Evolutionary conservation across 2,113 vertebrate genomes (phyloP), one percentile per base, ranked within the genome.

Genomic region (Ceyx cyanopectus): DNA sequence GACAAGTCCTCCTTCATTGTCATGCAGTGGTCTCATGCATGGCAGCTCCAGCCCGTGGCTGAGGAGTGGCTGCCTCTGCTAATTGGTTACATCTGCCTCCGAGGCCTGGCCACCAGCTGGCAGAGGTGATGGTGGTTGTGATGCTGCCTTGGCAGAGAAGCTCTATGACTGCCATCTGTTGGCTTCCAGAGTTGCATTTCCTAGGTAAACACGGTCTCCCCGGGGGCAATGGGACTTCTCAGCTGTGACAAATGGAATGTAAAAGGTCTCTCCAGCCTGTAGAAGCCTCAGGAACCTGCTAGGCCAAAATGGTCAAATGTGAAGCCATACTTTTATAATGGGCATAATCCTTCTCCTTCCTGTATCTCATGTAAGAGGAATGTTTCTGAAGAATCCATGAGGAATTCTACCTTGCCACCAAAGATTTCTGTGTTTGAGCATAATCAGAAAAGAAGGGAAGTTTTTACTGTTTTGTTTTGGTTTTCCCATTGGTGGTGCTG

Each of bases 31-130:
- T 86, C 34, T 69, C 54, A 14, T 0, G 1, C 69, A 15, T 24
- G 5, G 2, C 37, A 90, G 75, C 37, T 21, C 63, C 66, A 90
- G 77, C 32, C 93, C 62, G 81, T n/a, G 86, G 74, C 74, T 62
- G 82, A 83, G 87, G 78, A 61, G 29, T 43, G 75, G 88, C 67
- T 8, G 34, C 66, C 73, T 88, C 92, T 86, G 84, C 41, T 93
- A 92, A 93, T 85, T 85, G 91, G 81, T 51, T 46, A 82, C 92
- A 95, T 91, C 89, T 96, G 81, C 60, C 84, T 87, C 70, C 27
- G 6, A 14, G 1, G 78, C 76, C 48, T 68, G 78, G 91, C 75
- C 76, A 91, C 84, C 89, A 91, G 86, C 90, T 95, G 94, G 89
- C 87, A 89, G 68, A 24, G 63, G 67, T 73, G 43, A 34, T 45